A percentile compares a stretch with the other conserved stretches of the same genome.
These are phyloP conservation scores for Spongia lamella DNA, from an alignment of 37 sponge, comb jelly and placozoan genomes.

Conservation along the genomic window DNA sequence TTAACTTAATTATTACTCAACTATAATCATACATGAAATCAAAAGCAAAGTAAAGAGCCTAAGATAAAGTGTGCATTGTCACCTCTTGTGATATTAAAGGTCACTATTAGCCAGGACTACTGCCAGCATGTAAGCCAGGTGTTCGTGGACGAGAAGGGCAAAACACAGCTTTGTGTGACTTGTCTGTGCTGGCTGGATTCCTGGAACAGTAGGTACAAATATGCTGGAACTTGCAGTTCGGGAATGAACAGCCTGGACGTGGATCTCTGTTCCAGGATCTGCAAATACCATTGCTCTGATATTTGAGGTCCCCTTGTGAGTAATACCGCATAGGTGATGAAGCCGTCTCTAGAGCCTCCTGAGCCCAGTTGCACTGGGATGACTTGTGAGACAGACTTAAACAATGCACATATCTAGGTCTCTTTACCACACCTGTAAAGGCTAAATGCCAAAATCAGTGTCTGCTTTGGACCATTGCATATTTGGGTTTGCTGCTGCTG, in stretches of 20 bases:
- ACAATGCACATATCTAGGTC: neutral
- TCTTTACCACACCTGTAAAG: constrained; percentile 16
- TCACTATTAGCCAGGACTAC: neutral
- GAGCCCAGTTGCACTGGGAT: constrained; percentile 5
- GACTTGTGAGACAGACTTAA: constrained; percentile 10
- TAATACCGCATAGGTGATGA: neutral
- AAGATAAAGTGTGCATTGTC: too few species aligned
- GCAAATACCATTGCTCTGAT: neutral
- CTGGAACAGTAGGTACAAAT: constrained; percentile 4
- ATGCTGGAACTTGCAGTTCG: constrained; percentile 10
- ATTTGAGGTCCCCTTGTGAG: neutral
- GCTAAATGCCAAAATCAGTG: neutral
- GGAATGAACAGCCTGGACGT: neutral
- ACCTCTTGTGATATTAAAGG: too few species aligned
- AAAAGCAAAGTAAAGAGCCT: too few species aligned
- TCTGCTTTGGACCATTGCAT: neutral
- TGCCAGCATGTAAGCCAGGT: neutral
- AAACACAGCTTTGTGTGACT: constrained; percentile 4
- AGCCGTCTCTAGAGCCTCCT: neutral
- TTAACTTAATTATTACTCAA: too few species aligned
- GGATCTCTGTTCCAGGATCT: constrained; percentile 1
- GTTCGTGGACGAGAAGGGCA: constrained; percentile 1
- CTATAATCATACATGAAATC: too few species aligned
- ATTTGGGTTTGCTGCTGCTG: too few species aligned
- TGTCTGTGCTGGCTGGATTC: neutral